Evolutionary conservation across 2,797 vertebrate genomes (phyloP), one percentile per base, ranked within the genome.

Genomic region (Melanotaenia pygmaea): DNA sequence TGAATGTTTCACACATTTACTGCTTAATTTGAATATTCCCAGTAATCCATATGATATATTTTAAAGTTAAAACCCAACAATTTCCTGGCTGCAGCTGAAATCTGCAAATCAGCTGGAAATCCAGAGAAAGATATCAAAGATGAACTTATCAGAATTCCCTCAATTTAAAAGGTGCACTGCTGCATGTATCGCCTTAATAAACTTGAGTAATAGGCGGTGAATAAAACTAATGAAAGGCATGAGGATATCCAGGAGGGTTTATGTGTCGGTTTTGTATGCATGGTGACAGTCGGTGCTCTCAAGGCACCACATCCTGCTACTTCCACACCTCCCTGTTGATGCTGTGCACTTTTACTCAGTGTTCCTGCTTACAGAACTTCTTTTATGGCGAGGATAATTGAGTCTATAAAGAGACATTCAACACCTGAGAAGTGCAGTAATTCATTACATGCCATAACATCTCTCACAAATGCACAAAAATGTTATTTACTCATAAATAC

Each of bases 361-460:
- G 85, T 88, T 75, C 82, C 66, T 34, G 70, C 64, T 86, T 75
- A 91, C 88, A 88, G 68, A 83, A 83, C 70, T 70, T 87, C 62
- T 92, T 94, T 94, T 92, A 95, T 91, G 86, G 83, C 45, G 86
- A 86, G 88, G 74, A 93, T 96, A 95, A 95, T 90, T 94, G 90
- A 94, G 93, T 79, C 83, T 81, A 91, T 80, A 92, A 90, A 94
- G 86, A 90, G 60, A 66, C 92, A 93, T 82, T 77, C 83, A 90
- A 85, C 93, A 94, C 83, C 85, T 92, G 74, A 91, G 77, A 1
- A 93, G 89, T 88, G 82, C 80, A 88, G 89, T 94, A 93, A 94
- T 93, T 94, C 78, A 94, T 94, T 89, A 93, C 66, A 70, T 18
- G 74, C 89, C 82, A 59, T 81, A 60, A 51, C 92, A 91, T 85